These are phyloP conservation scores for Chaetophractus vellerosus DNA, from an alignment of 2,797 vertebrate species.

Conservation along the genomic window DNA sequence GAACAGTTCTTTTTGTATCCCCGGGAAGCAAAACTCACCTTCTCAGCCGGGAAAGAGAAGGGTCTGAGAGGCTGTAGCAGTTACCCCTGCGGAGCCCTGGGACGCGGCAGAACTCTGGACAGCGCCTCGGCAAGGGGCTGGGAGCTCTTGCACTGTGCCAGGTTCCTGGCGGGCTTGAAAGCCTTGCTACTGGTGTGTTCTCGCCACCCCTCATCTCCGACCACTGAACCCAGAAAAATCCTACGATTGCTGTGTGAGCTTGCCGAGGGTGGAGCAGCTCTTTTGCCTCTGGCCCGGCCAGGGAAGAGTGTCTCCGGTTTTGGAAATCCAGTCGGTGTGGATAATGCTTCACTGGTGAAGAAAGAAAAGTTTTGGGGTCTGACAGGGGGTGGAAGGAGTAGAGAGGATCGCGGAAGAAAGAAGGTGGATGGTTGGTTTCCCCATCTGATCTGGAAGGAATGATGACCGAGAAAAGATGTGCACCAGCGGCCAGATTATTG, in stretches of 20 bases:
- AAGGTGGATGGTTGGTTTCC: slow-evolving; percentile 87
- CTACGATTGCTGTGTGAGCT: slow-evolving; percentile 46
- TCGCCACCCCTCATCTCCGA: neutral
- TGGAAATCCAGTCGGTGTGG: slow-evolving; percentile 82
- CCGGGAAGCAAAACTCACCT: slow-evolving; percentile 7
- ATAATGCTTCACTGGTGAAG: slow-evolving; percentile 79
- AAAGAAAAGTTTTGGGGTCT: slow-evolving; percentile 88
- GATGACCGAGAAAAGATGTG: slow-evolving; percentile 98
- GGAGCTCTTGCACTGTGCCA: neutral
- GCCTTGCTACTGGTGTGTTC: neutral
- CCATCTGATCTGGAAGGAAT: slow-evolving; percentile 92
- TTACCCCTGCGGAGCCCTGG: neutral
- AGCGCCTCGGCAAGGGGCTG: slow-evolving; percentile 77
- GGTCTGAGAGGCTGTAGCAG: neutral
- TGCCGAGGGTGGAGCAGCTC: neutral
- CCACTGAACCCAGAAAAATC: slow-evolving; percentile 26
- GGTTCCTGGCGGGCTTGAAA: neutral
- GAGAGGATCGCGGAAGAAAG: slow-evolving; percentile 75
- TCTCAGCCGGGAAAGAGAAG: neutral
- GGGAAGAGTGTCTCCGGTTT: slow-evolving; percentile 61
- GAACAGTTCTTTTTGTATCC: neutral
- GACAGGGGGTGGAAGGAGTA: slow-evolving; percentile 74
- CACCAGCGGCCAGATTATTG: slow-evolving; percentile 98
- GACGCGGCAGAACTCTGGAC: slow-evolving; percentile 88
- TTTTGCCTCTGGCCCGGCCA: slow-evolving; percentile 52